Evolutionary conservation across 2,888 invertebrate genomes (phyloP).

Genomic region (Microctonus hyperodae): DNA sequence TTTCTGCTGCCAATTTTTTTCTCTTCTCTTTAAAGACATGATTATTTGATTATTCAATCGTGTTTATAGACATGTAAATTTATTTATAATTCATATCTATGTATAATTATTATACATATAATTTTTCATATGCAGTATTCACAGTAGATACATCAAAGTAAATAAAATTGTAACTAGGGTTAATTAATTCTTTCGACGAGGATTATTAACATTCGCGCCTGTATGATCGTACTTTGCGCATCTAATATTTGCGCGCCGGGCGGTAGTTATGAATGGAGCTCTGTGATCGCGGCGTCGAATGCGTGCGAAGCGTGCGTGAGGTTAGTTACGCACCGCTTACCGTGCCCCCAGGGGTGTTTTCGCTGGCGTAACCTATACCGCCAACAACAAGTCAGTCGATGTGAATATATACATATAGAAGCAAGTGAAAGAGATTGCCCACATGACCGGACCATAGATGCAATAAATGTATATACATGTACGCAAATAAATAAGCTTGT

Average conservation of each 20-base stretch:
- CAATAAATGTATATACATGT: background rate
- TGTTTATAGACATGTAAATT: too few relatives aligned
- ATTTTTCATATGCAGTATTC: background rate
- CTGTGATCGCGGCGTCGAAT: constrained; percentile 52
- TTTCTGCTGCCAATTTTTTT: background rate
- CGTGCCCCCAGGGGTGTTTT: constrained; percentile 50
- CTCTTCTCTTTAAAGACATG: background rate
- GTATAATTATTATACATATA: background rate
- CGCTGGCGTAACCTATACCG: constrained; percentile 36
- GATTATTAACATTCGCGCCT: constrained; percentile 21
- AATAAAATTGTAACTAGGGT: constrained; percentile 41
- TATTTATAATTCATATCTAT: too few relatives aligned
- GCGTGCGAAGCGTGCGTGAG: constrained; percentile 57
- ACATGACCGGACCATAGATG: constrained; percentile 23
- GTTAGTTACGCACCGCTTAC: constrained; percentile 60
- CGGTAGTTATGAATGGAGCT: constrained; percentile 56
- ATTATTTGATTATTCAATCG: too few relatives aligned
- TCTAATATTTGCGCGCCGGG: constrained; percentile 2
- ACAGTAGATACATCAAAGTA: background rate
- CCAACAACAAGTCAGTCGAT: constrained; percentile 31
- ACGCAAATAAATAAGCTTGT: background rate
- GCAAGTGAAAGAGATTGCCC: constrained; percentile 24
- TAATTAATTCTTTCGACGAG: constrained; percentile 39
- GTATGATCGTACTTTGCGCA: background rate
- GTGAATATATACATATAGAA: constrained; percentile 14